Base-by-base conservation (phyloP, 2,797 vertebrate species). In the Ctenopoma multispine region DNA sequence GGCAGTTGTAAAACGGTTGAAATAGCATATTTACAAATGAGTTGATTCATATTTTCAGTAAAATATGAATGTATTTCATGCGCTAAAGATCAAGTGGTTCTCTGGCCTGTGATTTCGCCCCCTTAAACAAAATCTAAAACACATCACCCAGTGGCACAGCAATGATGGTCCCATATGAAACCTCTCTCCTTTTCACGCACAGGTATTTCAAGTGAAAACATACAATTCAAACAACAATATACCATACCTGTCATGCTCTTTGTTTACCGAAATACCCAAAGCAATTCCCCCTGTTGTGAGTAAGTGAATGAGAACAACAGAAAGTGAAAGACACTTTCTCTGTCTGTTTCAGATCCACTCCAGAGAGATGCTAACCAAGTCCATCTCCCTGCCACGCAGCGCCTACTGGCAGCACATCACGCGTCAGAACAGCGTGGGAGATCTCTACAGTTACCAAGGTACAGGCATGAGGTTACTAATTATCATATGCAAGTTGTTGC, bases 361-460 rank as follows among this genome's bases (percentile, higher is more conserved):
- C 78, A 96, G 95, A 79, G 97, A 98, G 87, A 96, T 93, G 27
- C 92, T 99, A 84, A 97, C 96, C 82, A 99, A 98, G 93, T 98
- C 98, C 38, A 96, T 98, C 89, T 99, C 98, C 40, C 96, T 99
- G 80, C 98, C 98, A 66, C 96, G 98, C 23, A 99, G 98, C 17
- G 97, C 96, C 0, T 99, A 99, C 90, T 99, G 98, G 97, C 98
- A 98, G 87, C 97, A 99, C 84, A 99, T 99, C 92, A 99, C 96
- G 8, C 96, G 96, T 76, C 98, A 99, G 92, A 97, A 95, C 95
- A 99, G 98, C 61, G 94, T 97, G 81, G 97, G 97, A 83, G 97
- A 99, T 89, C 96, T 99, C 93, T 99, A 96, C 96, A 96, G 95
- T 92, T 97, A 97, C 95, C 97, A 98, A 97, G 97, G 97, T 95